These are phyloP conservation scores for Brachionus sp. DNA, from an alignment of 1,140 invertebrate genomes.

Conservation along the genomic window DNA sequence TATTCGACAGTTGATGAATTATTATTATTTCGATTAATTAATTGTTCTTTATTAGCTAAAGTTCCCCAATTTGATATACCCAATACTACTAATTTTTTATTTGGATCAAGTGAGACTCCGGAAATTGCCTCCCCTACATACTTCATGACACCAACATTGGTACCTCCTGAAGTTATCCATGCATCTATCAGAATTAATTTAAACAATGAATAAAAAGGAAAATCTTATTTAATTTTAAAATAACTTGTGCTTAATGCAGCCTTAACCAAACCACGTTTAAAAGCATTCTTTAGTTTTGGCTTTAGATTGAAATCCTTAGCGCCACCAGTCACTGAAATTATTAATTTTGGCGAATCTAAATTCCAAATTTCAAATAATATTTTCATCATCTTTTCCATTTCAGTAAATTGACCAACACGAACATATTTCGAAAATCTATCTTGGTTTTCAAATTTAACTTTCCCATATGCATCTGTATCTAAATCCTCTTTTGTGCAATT, in stretches of 20 bases:
- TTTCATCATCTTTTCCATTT: constrained; percentile 52
- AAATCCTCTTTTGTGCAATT: constrained; percentile 1
- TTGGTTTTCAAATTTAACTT: constrained; percentile 24
- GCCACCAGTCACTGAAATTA: constrained; percentile 61
- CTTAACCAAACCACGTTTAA: constrained; percentile 59
- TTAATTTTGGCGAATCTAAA: constrained; percentile 57
- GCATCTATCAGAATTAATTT: neutral
- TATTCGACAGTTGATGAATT: neutral
- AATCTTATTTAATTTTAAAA: neutral
- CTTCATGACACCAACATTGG: constrained; percentile 40
- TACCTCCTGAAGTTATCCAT: constrained; percentile 38
- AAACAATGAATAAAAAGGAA: neutral
- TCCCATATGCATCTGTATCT: constrained; percentile 29
- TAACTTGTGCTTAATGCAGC: constrained; percentile 56
- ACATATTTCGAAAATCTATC: constrained; percentile 53
- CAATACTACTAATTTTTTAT: constrained; percentile 23
- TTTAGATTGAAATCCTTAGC: constrained; percentile 60
- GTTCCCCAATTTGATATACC: constrained; percentile 41
- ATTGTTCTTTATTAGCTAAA: neutral
- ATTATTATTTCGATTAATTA: neutral
- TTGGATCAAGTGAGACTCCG: neutral
- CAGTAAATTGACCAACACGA: constrained; percentile 53
- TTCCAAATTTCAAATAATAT: constrained; percentile 58
- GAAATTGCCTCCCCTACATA: constrained; percentile 37
- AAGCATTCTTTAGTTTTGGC: constrained; percentile 55